Evolutionary conservation across 2,888 invertebrate genomes (phyloP), one percentile per base, ranked within the genome.

Genomic region (Mellilla xanthometata): DNA sequence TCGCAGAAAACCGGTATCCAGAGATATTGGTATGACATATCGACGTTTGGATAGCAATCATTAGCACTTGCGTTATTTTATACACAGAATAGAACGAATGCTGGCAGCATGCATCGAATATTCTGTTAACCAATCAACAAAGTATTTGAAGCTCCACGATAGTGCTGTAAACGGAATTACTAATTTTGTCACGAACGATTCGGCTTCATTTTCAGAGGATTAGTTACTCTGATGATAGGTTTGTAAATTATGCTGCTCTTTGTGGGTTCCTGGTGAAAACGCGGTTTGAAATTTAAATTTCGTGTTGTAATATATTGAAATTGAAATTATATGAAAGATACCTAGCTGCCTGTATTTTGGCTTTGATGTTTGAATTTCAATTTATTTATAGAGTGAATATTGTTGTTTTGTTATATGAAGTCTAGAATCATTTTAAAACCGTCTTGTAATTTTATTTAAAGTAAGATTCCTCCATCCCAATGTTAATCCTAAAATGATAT

Each of bases 161-260:
- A 44, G 27, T 39, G 26, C 13, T 28, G 38, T 23, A 30, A 33
- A 46, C 30, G 9, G 45, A 34, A 46, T 46, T 10, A 27, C 9
- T 39, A 46, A 35, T 35, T 34, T 29, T 12, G 34, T 24, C 45
- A 34, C 24, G 34, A 28, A 39, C 12, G 2, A 2, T 30, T 12
- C 5, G 12, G 33, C 24, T 34, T 34, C 22, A 34, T 39, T 39
- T 33, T 27, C 26, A 10, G n/a, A 8, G 43, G 38, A 43, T 43
- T 43, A 36, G 36, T 28, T 28, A 4, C 28, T 36, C 15, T 36
- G 36, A 28, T 36, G 36, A 36, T 36, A 22, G 36, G 36, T 28
- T 36, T 28, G 36, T 11, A 12, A 36, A 36, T 35, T 27, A 26
- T 15, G 13, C 15, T 27, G 28, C 28, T 19, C 12, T 36, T 15